Evolutionary conservation across 2,113 vertebrate species (phyloP), one percentile per base, ranked within the genome.

Genomic region (Penelope pileata): DNA sequence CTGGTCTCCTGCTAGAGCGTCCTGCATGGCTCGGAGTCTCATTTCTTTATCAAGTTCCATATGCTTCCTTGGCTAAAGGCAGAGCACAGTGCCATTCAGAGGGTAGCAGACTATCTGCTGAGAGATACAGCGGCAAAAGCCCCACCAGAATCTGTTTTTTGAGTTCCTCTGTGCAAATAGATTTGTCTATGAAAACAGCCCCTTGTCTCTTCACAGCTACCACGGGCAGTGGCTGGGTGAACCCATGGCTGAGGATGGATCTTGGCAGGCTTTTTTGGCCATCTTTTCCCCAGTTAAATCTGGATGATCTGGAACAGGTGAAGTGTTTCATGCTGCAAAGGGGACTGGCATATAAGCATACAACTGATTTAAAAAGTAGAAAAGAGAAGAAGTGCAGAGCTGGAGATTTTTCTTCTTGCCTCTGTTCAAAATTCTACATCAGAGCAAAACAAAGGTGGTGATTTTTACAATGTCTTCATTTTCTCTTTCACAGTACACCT

Each of bases 21-120:
- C 92, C 92, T 72, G 51, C 60, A 9, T 56, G 69, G 86, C 69
- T 88, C 40, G 89, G 70, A 83, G 60, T 56, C 54, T 10, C 24
- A 88, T 86, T 85, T 87, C 90, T 91, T 95, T 72, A 94, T 92
- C 87, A 83, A 72, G 77, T n/a, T 91, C 93, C 95, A 86, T 80
- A 83, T 79, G 81, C 62, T 91, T 79, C 74, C 85, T 84, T 27
- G 4, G 78, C 79, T 79, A 54, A 84, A 81, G 48, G 50, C 64
- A 92, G 23, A 76, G 93, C 73, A 69, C 29, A 8, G 22, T 69
- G 50, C 42, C 32, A 22, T 18, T 74, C 12, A 24, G 83, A 63
- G 42, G 89, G 27, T 50, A 63, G 50, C 26, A 0, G 1, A 10
- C 78, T 59, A 23, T 32, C 54, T 10, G 5, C 4, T 1, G 42